Percentiles rank a stretch among this genome's conserved stretches.
Conservation (phyloP, 2,113 vertebrate genomes). For the Tichodroma muraria region DNA sequence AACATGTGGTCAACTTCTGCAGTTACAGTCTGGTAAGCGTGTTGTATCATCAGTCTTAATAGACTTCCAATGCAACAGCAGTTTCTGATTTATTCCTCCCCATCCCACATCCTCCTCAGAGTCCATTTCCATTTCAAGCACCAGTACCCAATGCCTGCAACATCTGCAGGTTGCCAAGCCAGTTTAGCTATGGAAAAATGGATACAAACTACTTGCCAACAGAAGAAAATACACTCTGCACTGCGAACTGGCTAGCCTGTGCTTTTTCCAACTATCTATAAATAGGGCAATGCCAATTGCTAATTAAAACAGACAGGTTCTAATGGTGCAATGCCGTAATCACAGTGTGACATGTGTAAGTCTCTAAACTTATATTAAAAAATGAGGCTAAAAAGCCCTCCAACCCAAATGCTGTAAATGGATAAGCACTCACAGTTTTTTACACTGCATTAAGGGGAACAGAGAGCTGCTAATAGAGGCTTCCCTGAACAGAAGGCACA, state of each 20-base stretch:
- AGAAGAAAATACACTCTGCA: not conserved
- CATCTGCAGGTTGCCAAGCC: constrained; percentile 53
- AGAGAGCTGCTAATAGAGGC: not conserved
- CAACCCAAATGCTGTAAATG: not conserved
- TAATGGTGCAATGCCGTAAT: not conserved
- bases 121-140: constrained; percentile 54
- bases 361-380: not conserved
- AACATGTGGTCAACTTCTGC: not conserved
- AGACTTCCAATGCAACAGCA: constrained; percentile 4
- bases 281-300: not conserved
- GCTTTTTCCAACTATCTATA: not conserved
- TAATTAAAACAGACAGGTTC: constrained; percentile 20
- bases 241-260: not conserved
- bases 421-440: not conserved
- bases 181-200: constrained; percentile 17
- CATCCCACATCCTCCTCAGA: not conserved
- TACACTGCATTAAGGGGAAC: not conserved
- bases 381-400: not conserved
- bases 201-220: not conserved
- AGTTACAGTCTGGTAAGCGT: not conserved
- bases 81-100: constrained; percentile 34
- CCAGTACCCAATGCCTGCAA: constrained; percentile 18
- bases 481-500: not conserved
- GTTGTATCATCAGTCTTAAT: not conserved
- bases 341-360: not conserved